A percentile compares a stretch with the other conserved stretches of the same genome.
Evolutionary conservation across 2,113 vertebrate genomes (phyloP).

Genomic region (Sclerurus mexicanus): DNA sequence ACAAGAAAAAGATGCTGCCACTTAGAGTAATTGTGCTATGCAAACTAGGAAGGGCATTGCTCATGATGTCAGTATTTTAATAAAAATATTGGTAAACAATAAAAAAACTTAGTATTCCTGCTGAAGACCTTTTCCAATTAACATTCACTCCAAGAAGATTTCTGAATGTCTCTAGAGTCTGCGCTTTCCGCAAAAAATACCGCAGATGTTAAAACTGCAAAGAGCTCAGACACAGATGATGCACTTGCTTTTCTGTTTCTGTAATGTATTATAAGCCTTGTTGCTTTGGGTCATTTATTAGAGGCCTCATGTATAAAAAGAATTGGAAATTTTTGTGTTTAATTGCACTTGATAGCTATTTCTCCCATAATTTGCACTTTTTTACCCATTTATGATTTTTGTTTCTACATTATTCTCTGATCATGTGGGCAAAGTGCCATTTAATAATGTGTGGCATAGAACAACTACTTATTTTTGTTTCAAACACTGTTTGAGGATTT

Average conservation of each 20-base stretch:
- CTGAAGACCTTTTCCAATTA: not conserved
- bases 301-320: not conserved
- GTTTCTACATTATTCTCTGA: not conserved
- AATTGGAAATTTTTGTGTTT: not conserved
- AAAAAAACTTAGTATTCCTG: not conserved
- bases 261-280: not conserved
- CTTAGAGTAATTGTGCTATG: not conserved
- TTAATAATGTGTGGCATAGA: not conserved
- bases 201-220: not conserved
- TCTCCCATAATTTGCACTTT: not conserved
- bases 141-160: not conserved
- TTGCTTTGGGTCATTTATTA: not conserved
- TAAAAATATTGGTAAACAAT: not conserved
- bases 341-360: not conserved
- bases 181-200: not conserved
- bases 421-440: not conserved
- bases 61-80: not conserved
- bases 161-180: not conserved
- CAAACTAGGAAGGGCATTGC: not conserved
- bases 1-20: not conserved
- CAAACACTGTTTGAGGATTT: not conserved
- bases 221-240: not conserved
- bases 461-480: not conserved
- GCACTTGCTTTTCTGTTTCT: not conserved
- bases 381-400: not conserved